Evolutionary conservation across 1,140 invertebrate genomes (phyloP).

Genomic region (Wasmannia auropunctata): DNA sequence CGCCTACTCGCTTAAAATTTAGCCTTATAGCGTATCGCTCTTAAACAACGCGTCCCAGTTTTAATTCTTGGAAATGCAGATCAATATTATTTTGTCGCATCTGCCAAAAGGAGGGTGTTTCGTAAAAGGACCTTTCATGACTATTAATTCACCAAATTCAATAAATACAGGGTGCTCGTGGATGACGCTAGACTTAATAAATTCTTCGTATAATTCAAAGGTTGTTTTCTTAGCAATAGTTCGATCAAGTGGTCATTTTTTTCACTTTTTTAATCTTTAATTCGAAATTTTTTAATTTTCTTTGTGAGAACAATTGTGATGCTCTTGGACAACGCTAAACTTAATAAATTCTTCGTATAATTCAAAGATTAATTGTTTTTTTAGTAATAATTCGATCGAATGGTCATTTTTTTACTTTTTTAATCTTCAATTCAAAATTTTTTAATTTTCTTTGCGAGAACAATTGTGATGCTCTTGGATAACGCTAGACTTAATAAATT

Average conservation of each 20-base stretch:
- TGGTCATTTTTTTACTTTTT: not conserved
- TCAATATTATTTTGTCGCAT: slow-evolving; percentile 51
- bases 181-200: not conserved
- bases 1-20: slow-evolving; percentile 48
- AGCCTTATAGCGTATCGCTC: not conserved
- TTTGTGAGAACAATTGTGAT: too few relatives aligned
- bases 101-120: slow-evolving; percentile 31
- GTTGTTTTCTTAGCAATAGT: not conserved
- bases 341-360: not conserved
- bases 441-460: too few relatives aligned
- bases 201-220: not conserved
- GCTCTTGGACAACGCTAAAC: not conserved
- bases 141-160: slow-evolving; percentile 29
- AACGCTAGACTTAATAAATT: not conserved
- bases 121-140: not conserved
- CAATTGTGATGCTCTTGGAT: not conserved
- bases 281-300: too few relatives aligned
- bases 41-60: not conserved
- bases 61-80: slow-evolving; percentile 47
- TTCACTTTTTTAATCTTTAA: not conserved
- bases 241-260: not conserved
- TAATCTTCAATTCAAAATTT: not conserved
- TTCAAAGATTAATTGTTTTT: not conserved
- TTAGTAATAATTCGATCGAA: not conserved
- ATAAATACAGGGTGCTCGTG: slow-evolving; percentile 14